Conservation (phyloP, 2,113 vertebrate genomes). For the Phycodurus eques region DNA sequence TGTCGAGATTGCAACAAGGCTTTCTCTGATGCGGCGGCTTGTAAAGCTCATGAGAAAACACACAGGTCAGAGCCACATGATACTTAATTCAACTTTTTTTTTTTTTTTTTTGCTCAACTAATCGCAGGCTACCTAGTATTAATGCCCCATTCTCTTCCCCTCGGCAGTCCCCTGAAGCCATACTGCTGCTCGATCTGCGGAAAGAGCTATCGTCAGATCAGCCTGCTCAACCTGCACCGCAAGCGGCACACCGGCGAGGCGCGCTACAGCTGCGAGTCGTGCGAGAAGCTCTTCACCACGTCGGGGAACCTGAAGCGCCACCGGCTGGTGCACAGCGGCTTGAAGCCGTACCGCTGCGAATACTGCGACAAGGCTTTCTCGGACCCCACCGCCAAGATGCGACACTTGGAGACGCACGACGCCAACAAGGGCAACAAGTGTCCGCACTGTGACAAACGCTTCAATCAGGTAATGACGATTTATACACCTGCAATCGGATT, state of each 20-base stretch:
- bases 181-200: conserved; percentile 91
- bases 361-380: conserved; percentile 94
- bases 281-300: conserved; percentile 94
- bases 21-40: conserved; percentile 93
- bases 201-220: conserved; percentile 97
- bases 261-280: conserved; percentile 88
- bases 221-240: conserved; percentile 94
- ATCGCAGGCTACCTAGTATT: not conserved
- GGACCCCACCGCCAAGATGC: conserved; percentile 96
- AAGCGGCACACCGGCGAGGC: conserved; percentile 96
- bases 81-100: not conserved
- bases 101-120: not conserved
- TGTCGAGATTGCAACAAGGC: conserved; percentile 94
- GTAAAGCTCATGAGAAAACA: conserved; percentile 97
- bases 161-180: conserved; percentile 86
- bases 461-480: conserved; percentile 84
- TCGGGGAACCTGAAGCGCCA: conserved; percentile 96
- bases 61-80: conserved; percentile 78
- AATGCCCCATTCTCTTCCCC: no score
- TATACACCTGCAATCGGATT: not conserved
- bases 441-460: conserved; percentile 94
- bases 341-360: conserved; percentile 95
- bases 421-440: conserved; percentile 95
- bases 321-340: conserved; percentile 95
- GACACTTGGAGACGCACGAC: conserved; percentile 95